Evolutionary conservation across 2,888 invertebrate genomes (phyloP).

Genomic region (Lepidocyrtinus sp.): DNA sequence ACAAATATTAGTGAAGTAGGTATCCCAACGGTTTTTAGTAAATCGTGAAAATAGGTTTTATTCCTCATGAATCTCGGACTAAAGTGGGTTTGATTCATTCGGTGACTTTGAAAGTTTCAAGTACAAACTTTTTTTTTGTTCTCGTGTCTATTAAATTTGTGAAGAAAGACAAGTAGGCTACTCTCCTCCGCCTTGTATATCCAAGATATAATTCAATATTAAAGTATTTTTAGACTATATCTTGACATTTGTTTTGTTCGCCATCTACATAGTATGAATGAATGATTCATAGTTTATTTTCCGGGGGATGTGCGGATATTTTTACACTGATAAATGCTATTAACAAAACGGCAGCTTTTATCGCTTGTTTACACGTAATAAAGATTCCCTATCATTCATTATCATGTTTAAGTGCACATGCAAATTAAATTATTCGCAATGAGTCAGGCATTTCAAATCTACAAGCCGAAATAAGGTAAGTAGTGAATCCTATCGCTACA

Average conservation of each 20-base stretch:
- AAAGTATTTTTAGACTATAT: too few species aligned
- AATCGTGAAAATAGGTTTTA: constrained; percentile 29
- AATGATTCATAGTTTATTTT: too few species aligned
- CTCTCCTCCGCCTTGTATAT: too few species aligned
- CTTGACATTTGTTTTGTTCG: not conserved
- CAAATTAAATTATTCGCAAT: constrained; percentile 43
- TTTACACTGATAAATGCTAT: not conserved
- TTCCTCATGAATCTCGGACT: constrained; percentile 17
- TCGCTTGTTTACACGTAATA: not conserved
- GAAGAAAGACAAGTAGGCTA: constrained; percentile 2
- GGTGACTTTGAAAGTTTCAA: not conserved
- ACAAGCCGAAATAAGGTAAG: not conserved
- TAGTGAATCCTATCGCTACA: not conserved
- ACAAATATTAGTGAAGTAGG: constrained; percentile 36
- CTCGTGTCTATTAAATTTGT: not conserved
- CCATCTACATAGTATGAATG: too few species aligned
- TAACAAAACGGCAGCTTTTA: not conserved
- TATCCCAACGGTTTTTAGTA: constrained; percentile 38
- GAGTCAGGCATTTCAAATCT: constrained; percentile 28
- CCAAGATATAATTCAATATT: too few species aligned
- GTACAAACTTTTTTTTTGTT: not conserved
- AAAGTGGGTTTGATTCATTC: not conserved
- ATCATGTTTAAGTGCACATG: not conserved
- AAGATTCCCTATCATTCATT: not conserved
- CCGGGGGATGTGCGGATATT: too few species aligned